Conservation (phyloP, 1,140 invertebrate genomes). For the Drosophila arizonae region DNA sequence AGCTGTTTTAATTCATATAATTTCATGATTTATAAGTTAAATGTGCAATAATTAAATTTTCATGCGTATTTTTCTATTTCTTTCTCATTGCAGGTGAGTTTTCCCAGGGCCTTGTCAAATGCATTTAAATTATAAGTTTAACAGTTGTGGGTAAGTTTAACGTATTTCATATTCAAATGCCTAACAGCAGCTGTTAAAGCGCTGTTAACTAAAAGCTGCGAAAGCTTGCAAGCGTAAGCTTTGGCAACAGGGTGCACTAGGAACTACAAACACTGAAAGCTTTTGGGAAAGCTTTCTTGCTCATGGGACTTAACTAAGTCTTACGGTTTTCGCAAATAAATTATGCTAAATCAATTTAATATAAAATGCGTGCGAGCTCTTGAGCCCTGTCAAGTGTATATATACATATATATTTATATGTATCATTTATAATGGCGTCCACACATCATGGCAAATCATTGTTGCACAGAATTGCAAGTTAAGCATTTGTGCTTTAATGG, state of each 20-base stretch:
- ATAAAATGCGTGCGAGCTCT: slow-evolving; percentile 1
- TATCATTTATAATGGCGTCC: slow-evolving; percentile 23
- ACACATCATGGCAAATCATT: slow-evolving; percentile 30
- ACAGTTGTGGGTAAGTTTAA: slow-evolving; percentile 50
- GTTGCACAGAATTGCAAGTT: slow-evolving; percentile 40
- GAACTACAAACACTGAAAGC: not conserved
- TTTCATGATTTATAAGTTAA: slow-evolving; percentile 19
- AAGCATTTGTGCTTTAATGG: slow-evolving; percentile 45
- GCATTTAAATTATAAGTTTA: slow-evolving; percentile 4
- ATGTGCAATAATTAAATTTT: slow-evolving; percentile 34
- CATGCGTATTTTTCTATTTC: slow-evolving; percentile 15
- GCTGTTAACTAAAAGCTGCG: slow-evolving; percentile 25
- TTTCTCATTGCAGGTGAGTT: slow-evolving; percentile 69
- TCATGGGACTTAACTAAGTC: not conserved
- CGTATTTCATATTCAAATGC: slow-evolving; percentile 11
- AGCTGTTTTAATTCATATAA: slow-evolving; percentile 17
- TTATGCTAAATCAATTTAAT: slow-evolving; percentile 32
- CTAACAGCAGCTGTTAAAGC: slow-evolving; percentile 35
- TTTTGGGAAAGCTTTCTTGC: not conserved
- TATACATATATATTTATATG: slow-evolving; percentile 1
- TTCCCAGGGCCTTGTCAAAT: slow-evolving; percentile 20
- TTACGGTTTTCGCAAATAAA: not conserved
- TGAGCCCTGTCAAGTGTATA: slow-evolving; percentile 10
- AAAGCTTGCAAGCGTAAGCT: slow-evolving; percentile 42
- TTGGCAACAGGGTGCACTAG: slow-evolving; percentile 17